Evolutionary conservation across 2,797 vertebrate genomes (phyloP).

Genomic region (Schizothorax lantsangensis): DNA sequence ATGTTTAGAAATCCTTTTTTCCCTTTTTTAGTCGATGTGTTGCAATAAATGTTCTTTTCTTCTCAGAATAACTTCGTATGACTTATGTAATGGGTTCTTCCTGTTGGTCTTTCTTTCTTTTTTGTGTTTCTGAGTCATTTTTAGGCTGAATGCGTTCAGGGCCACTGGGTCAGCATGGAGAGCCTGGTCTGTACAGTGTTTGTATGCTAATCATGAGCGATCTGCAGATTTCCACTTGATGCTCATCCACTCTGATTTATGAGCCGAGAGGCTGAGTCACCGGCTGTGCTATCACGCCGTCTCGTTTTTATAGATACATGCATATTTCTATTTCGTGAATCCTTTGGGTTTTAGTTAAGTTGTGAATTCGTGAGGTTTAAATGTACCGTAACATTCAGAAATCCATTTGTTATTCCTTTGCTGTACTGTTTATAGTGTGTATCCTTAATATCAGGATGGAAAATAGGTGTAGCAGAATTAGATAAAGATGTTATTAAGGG

Average conservation of each 20-base stretch:
- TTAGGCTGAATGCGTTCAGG: neutral
- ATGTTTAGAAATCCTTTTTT: too few relatives aligned
- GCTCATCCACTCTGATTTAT: conserved; percentile 48
- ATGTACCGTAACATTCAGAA: neutral
- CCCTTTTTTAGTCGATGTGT: neutral
- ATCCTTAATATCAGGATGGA: conserved; percentile 19
- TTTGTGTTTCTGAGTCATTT: conserved; percentile 31
- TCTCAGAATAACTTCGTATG: neutral
- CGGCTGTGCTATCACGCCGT: conserved; percentile 24
- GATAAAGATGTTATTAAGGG: neutral
- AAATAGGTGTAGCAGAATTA: conserved; percentile 11
- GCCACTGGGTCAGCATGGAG: conserved; percentile 7
- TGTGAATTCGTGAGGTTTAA: conserved; percentile 23
- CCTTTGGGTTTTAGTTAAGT: neutral
- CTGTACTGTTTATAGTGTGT: conserved; percentile 20
- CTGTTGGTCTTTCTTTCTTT: neutral
- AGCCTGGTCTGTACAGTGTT: conserved; percentile 21
- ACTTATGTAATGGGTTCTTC: neutral
- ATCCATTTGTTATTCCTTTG: conserved; percentile 39
- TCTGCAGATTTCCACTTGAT: conserved; percentile 35
- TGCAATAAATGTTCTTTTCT: neutral
- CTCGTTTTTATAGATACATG: conserved; percentile 21
- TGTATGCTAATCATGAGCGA: conserved; percentile 16
- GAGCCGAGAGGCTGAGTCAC: conserved; percentile 65
- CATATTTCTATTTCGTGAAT: conserved; percentile 14